Base-by-base conservation (phyloP, 2,797 vertebrate genomes). In the Phataginus tricuspis region DNA sequence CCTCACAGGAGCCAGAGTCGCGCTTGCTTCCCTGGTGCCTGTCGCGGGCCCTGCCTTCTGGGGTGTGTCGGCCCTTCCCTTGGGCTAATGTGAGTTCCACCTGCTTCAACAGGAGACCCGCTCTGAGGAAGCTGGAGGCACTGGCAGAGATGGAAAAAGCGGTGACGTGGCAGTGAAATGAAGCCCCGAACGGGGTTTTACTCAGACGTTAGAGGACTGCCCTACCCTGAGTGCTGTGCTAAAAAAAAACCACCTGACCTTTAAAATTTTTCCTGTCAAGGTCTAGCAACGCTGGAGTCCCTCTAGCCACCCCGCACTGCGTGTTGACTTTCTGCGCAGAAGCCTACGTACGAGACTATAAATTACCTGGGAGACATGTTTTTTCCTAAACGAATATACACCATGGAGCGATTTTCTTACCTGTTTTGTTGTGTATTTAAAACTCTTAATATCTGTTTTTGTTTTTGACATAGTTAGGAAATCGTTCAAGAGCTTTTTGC, bases 381-480 rank as follows among this genome's bases (percentile, higher is more conserved):
- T 55, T 59, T 68, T 19, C 37, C 75, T 71, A 91, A 77, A 39
- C 16, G n/a, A 77, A 90, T 90, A 69, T 42, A 39, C 5, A 1
- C 55, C 57, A 49, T 37, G 18, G 55, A 83, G 72, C 51, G 51
- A 64, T 21, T 89, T 49, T 72, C 75, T 95, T 74, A 51, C 23
- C 29, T 68, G 51, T 84, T 93, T 63, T 74, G 29, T 86, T 82
- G 49, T 89, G 19, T 77, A 57, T 90, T 95, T 91, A 69, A 86
- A 79, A 75, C 53, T 86, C 53, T 85, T 64, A 29, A 39, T 74
- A 34, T 71, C 94, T 91, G 59, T 80, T 79, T 95, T 66, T 93
- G 37, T 34, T 89, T 96, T 86, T 95, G 66, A 93, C 66, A 49
- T 94, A 91, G 93, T 86, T 55, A 83, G 88, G 55, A 95, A 96